These are phyloP conservation scores for Papilio polytes DNA, from an alignment of 1,140 invertebrate genomes.

Conservation along the genomic window DNA sequence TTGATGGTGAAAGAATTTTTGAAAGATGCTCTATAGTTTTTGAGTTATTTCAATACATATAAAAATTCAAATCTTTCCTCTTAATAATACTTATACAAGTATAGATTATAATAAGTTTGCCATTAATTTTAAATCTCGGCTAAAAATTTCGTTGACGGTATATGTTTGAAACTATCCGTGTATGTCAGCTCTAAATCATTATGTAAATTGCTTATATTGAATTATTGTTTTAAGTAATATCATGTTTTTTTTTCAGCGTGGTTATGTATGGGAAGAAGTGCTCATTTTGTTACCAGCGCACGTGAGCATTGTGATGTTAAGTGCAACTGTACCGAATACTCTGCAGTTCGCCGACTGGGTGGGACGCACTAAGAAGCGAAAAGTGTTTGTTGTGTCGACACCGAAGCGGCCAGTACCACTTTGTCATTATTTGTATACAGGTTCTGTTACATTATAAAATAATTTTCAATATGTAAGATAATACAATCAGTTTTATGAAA, in stretches of 20 bases:
- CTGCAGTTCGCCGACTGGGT: constrained; percentile 99
- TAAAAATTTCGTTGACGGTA: too few species aligned
- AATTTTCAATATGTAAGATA: neutral
- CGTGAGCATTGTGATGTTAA: constrained; percentile 98
- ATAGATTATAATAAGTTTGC: too few species aligned
- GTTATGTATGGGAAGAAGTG: constrained; percentile 99
- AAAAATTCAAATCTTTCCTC: too few species aligned
- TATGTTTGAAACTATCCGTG: too few species aligned
- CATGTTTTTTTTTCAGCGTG: constrained; percentile 85
- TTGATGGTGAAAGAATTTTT: too few species aligned
- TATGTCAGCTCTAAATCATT: too few species aligned
- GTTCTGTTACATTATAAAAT: constrained; percentile 66
- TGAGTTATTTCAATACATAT: too few species aligned
- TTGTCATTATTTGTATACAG: constrained; percentile 97
- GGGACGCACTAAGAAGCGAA: constrained; percentile 95
- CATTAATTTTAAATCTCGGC: too few species aligned
- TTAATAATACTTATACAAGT: too few species aligned
- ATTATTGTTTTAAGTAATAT: too few species aligned
- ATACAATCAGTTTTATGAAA: neutral
- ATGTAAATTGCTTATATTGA: too few species aligned
- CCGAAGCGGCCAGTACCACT: constrained; percentile 97
- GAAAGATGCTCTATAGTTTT: too few species aligned
- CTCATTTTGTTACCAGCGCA: constrained; percentile 97
- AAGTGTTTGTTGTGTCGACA: constrained; percentile 98
- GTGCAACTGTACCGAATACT: constrained; percentile 99